These are phyloP conservation scores for Syngnathus scovelli DNA, from an alignment of 2,113 vertebrate genomes.

Conservation along the genomic window DNA sequence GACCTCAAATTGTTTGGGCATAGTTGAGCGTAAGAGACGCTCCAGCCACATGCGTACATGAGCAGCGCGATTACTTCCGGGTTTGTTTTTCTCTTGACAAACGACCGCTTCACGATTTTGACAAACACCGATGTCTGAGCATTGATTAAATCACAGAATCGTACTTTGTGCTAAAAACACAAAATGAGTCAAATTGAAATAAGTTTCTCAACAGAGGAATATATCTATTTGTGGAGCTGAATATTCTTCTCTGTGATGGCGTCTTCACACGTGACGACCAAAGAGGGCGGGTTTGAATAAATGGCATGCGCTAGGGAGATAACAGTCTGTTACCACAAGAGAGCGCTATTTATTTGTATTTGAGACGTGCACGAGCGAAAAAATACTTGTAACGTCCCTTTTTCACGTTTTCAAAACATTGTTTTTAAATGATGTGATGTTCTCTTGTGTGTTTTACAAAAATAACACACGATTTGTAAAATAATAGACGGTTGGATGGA, in stretches of 20 bases:
- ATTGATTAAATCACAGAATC: neutral
- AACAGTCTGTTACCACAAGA: neutral
- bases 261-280: neutral
- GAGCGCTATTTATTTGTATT: neutral
- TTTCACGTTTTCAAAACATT: neutral
- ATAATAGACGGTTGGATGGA: no score
- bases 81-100: neutral
- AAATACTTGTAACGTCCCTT: neutral
- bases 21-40: constrained; percentile 15
- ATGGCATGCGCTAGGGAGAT: neutral
- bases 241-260: constrained; percentile 39
- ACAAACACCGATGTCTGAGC: neutral
- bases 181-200: neutral
- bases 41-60: neutral
- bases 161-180: neutral
- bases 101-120: neutral
- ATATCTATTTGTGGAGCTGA: neutral
- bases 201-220: neutral
- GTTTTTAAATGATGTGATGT: neutral
- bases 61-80: no score
- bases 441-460: no score
- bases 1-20: constrained; percentile 51
- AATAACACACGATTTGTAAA: no score
- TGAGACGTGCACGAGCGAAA: neutral
- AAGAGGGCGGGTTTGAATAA: constrained; percentile 18